These are phyloP conservation scores for Sprattus sprattus DNA, from an alignment of 2,113 vertebrate species.

Conservation along the genomic window DNA sequence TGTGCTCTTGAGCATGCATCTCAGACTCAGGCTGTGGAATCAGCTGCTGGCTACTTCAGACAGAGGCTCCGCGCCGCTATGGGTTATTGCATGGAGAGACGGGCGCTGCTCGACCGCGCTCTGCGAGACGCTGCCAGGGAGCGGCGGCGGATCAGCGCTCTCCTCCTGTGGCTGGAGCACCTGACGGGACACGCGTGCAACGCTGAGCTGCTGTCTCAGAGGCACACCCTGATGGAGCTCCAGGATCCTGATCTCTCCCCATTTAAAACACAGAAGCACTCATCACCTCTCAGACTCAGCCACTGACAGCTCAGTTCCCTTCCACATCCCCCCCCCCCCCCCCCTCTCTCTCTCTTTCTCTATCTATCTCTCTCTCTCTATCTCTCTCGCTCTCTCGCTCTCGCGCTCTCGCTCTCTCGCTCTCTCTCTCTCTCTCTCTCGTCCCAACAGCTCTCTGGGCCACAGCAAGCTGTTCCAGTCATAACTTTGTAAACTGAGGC, in stretches of 20 bases:
- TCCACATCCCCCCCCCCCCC: too few relatives aligned
- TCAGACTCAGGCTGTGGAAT: constrained; percentile 43
- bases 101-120: constrained; percentile 36
- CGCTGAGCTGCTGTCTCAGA: constrained; percentile 43
- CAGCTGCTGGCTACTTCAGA: constrained; percentile 44
- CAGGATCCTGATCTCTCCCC: not conserved
- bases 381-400: not conserved
- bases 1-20: constrained; percentile 43
- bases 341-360: not conserved
- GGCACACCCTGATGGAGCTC: constrained; percentile 28
- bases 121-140: constrained; percentile 36
- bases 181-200: not conserved
- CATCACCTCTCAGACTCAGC: not conserved
- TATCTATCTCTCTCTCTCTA: not conserved
- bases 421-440: not conserved
- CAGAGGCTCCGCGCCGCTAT: constrained; percentile 30
- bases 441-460: constrained; percentile 32
- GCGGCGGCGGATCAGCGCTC: constrained; percentile 21
- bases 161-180: not conserved
- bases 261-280: not conserved
- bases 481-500: constrained; percentile 8
- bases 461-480: constrained; percentile 28
- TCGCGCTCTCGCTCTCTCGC: not conserved
- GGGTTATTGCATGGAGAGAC: constrained; percentile 47
- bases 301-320: not conserved